Evolutionary conservation across 2,797 vertebrate genomes (phyloP), one percentile per base, ranked within the genome.

Genomic region (Acridotheres tristis): DNA sequence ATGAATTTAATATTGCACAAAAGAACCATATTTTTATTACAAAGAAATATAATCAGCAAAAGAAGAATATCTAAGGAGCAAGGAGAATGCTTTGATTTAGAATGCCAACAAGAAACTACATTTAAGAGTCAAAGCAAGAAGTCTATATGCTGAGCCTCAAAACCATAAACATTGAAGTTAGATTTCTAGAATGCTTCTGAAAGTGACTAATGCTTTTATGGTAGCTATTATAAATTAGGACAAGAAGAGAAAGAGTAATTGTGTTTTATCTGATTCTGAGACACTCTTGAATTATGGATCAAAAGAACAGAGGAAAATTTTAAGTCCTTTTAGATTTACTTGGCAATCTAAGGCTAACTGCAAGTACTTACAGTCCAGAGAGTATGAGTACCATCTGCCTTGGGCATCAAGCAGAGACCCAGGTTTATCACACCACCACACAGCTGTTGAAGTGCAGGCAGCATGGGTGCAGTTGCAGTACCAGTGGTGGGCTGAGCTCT

Each of bases 371-470:
- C 27, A 21, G 15, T 48, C n/a, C 42, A 62, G 36, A 25, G 23
- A 57, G 34, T 50, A 25, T 62, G 13, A 11, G 43, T 10, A 13
- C 16, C 40, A 9, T 36, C 38, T 43, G 20, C 47, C 22, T 51
- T 16, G 20, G 29, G 25, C 34, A 9, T 45, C 25, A 19, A 3
- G 18, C 18, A 17, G 32, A 69, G 47, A 42, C 5, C 18, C 5
- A 5, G 18, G 20, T 32, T 16, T 29, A 4, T 32, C 5, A 9
- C 12, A 3, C 2, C 18, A 5, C 15, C n/a, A n/a, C 9, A 13
- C 19, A 8, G 47, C 16, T 59, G 5, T 27, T 18, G 34, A 50
- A 4, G 30, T 8, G 54, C 13, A 19, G 43, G 53, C 19, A 48
- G 42, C 14, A 14, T 1, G 2, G 16, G 29, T 17, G 17, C 22